Percentiles rank a stretch among this genome's conserved stretches.
Conservation (phyloP, 2,797 vertebrate genomes). For the Pseudomugil tenellus region DNA sequence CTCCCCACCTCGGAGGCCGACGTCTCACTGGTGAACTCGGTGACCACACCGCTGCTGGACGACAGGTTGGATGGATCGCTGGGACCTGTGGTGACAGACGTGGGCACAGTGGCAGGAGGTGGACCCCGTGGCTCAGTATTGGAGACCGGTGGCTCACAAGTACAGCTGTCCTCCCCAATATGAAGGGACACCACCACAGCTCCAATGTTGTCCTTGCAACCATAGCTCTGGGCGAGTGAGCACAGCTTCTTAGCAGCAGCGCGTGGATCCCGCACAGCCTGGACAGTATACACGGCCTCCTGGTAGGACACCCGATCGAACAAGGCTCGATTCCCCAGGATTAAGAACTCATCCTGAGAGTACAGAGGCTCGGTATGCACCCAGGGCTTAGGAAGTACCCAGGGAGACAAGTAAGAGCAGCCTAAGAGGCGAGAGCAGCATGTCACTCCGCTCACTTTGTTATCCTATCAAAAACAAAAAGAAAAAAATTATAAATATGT, state of each 20-base stretch:
- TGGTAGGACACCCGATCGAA: conserved; percentile 90
- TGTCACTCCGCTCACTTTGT: conserved; percentile 97
- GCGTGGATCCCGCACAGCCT: conserved; percentile 87
- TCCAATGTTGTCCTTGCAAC: conserved; percentile 94
- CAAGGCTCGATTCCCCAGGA: conserved; percentile 93
- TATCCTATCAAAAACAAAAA: conserved; percentile 85
- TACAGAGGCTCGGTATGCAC: conserved; percentile 89
- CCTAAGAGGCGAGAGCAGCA: conserved; percentile 96
- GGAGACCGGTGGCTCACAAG: conserved; percentile 86
- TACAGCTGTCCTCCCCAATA: conserved; percentile 90
- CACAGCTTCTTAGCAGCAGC: conserved; percentile 96
- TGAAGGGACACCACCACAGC: conserved; percentile 90
- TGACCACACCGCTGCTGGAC: conserved; percentile 90
- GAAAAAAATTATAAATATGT: conserved; percentile 41
- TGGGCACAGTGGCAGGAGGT: conserved; percentile 58
- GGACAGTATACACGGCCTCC: conserved; percentile 89
- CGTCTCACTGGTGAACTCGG: conserved; percentile 93
- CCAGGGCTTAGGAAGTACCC: conserved; percentile 93
- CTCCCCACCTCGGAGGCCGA: conserved; percentile 95
- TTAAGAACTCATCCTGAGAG: conserved; percentile 92
- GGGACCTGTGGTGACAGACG: conserved; percentile 68
- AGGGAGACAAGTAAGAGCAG: conserved; percentile 94
- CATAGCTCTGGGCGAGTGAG: conserved; percentile 95
- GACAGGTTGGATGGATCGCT: conserved; percentile 86
- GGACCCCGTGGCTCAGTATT: conserved; percentile 77